Base-by-base conservation (phyloP, 1,140 invertebrate species). In the Halyomorpha halys region DNA sequence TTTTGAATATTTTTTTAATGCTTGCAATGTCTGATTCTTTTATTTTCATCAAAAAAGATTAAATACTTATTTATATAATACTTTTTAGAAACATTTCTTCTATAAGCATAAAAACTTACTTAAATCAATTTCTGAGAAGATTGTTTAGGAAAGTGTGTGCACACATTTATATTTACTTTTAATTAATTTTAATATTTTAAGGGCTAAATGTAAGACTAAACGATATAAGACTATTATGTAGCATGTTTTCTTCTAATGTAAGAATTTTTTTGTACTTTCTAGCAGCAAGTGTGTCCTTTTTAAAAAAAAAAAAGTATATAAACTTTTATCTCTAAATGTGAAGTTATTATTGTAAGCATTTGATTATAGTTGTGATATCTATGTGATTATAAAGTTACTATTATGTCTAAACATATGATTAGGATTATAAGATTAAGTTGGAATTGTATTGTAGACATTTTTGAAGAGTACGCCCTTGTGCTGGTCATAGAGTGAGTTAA, bases 351-450 rank as follows among this genome's bases (percentile, higher is more conserved):
- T 45, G 18, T 61, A 61, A 61, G 60, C 60, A 61, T 61, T 61
- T 61, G 60, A 45, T 45, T 61, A 61, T 61, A 61, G 60, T 61
- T 61, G 60, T 61, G 60, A 61, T 61, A 61, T 61, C 47, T 45
- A 61, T 61, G 60, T 61, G 60, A 61, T 61, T 61, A 61, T 61
- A 61, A 61, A 61, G 60, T 61, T 61, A 61, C 53, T 56, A 56
- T 56, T 56, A 21, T 19, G n/a, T 49, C 19, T 49, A 49, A 49
- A 49, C 19, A 49, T 19, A 49, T 49, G 19, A 49, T 49, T 49
- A 49, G n/a, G 11, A 4, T 49, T 49, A 9, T 21, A 49, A 19
- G 6, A 49, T 19, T 19, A 19, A 19, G 19, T 49, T 49, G 47
- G n/a, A 18, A 19, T 49, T 49, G 47, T 49, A 49, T 49, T 49